These are phyloP conservation scores for Poeciliopsis prolifica DNA, from an alignment of 2,113 vertebrate species.

Conservation along the genomic window DNA sequence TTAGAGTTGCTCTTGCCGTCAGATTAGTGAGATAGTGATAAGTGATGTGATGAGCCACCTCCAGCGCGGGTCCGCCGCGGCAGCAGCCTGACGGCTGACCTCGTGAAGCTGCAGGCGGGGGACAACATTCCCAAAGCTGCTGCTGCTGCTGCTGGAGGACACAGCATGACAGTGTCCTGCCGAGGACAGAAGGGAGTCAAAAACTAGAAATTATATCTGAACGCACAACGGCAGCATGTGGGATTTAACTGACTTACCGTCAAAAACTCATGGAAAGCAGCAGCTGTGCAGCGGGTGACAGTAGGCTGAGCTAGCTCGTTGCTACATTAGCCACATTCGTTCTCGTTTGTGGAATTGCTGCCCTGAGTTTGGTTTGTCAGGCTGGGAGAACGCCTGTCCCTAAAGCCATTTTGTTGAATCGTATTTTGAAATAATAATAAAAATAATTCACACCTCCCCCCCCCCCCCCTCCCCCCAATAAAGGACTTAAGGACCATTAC, in stretches of 20 bases:
- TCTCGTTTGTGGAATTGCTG: rapidly evolving
- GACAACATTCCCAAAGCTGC: conserved; percentile 47
- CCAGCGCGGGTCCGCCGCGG: conserved; percentile 29
- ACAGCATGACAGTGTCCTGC: conserved; percentile 36
- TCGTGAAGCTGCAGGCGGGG: conserved; percentile 24
- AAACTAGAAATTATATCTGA: not conserved
- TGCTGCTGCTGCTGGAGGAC: conserved; percentile 49
- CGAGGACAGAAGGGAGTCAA: not conserved
- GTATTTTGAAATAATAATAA: no score
- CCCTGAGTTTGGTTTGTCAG: conserved; percentile 39
- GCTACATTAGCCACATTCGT: not conserved
- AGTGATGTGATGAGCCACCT: conserved; percentile 54
- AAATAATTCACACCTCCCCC: no score
- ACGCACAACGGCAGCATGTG: not conserved
- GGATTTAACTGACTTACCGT: not conserved
- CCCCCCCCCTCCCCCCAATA: no score
- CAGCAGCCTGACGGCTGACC: conserved; percentile 51
- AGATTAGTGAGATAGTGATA: not conserved
- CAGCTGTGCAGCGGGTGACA: not conserved
- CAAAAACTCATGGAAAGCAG: no score
- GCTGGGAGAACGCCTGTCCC: not conserved
- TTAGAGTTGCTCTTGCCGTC: not conserved
- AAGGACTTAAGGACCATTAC: no score
- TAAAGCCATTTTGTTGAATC: no score
- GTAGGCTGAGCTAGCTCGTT: conserved; percentile 1